Evolutionary conservation across 1,140 invertebrate genomes (phyloP).

Genomic region (Drosophila novamexicana): DNA sequence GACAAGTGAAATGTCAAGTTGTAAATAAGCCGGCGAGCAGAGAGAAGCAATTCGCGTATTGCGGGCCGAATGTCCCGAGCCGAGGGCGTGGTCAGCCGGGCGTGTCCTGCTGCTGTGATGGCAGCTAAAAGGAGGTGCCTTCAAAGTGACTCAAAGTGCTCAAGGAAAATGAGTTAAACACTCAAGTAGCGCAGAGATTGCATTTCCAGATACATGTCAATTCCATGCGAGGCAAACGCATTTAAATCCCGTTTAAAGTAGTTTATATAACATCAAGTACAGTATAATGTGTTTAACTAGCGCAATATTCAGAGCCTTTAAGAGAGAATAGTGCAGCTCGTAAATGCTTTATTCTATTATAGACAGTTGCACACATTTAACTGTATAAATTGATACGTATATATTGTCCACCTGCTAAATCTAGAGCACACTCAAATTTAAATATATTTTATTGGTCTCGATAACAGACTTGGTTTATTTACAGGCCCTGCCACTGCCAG

Average conservation of each 20-base stretch:
- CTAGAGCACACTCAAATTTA: slow-evolving; percentile 6
- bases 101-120: slow-evolving; percentile 1
- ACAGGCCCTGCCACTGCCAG: neutral
- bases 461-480: neutral
- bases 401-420: neutral
- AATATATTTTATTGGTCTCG: neutral
- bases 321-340: too few species aligned
- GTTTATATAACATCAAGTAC: too few species aligned
- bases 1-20: slow-evolving; percentile 77
- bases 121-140: slow-evolving; percentile 1
- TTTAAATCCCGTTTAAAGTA: too few species aligned
- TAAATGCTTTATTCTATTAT: too few species aligned
- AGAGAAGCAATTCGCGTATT: slow-evolving; percentile 14
- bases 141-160: neutral
- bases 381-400: neutral
- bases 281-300: too few species aligned
- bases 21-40: slow-evolving; percentile 61
- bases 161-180: slow-evolving; percentile 1
- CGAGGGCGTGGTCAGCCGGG: slow-evolving; percentile 8
- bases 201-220: slow-evolving; percentile 1
- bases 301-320: too few species aligned
- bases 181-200: neutral
- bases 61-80: slow-evolving; percentile 3
- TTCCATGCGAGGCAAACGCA: neutral
- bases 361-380: too few species aligned